Base-by-base conservation (phyloP, 2,797 vertebrate genomes). In the Halcyon badia region DNA sequence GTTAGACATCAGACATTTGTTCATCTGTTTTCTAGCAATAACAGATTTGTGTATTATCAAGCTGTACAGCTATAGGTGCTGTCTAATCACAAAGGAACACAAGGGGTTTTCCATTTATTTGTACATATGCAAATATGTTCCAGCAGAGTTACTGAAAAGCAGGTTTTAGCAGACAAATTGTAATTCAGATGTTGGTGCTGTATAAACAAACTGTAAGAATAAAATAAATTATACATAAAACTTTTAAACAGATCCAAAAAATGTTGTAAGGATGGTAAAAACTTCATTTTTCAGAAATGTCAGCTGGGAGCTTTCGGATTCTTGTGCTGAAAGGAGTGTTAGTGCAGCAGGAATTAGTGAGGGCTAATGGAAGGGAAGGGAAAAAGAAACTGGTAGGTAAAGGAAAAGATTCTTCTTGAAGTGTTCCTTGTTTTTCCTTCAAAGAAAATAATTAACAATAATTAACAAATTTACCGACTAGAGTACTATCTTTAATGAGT, bases 391-490 rank as follows among this genome's bases (percentile, higher is more conserved):
- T 73, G 61, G 58, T 46, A 79, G 54, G 49, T 58, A 69, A 82
- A 73, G 24, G 39, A 69, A 94, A 83, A 71, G 5, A 52, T 66
- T 93, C 66, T 93, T 94, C 70, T 76, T 94, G 54, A 90, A 76
- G 35, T 79, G 28, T 76, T 73, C 25, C 58, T 84, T 87, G 88
- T 64, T 96, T 87, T 96, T 84, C 5, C 22, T 85, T 89, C 54
- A 30, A 69, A 64, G 30, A 79, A 84, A 70, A 84, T 81, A 83
- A 89, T 82, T 76, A 82, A 28, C 30, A 92, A 10, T 37, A 37
- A 37, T 37, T 37, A 37, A 37, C 37, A 37, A 37, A 10, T 52
- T 56, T 61, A n/a, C 35, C 83, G 31, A 26, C 37, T 80, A 28
- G 66, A 90, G 68, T 82, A 42, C 24, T 24, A 83, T 90, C 3